These are phyloP conservation scores for Ramphastos sulfuratus DNA, from an alignment of 2,113 vertebrate species.

Conservation along the genomic window DNA sequence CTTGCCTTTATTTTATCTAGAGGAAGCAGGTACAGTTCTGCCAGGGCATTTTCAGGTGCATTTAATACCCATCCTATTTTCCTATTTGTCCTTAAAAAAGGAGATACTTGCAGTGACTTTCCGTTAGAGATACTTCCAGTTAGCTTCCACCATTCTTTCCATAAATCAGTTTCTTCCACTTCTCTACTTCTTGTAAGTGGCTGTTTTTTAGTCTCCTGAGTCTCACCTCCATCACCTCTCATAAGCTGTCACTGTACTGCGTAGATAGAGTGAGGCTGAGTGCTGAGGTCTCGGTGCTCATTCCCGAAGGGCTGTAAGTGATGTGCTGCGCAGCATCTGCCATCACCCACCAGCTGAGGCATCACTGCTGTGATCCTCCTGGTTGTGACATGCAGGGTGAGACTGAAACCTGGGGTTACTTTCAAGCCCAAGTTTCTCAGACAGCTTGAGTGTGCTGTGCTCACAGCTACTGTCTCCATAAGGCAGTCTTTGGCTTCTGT, in stretches of 20 bases:
- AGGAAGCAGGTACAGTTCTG: not conserved
- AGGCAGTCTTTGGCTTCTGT: not conserved
- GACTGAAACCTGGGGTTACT: not conserved
- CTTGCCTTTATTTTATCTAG: not conserved
- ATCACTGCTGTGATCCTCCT: not conserved
- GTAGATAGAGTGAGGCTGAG: not conserved
- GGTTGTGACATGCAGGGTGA: not conserved
- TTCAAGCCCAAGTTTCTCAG: constrained; percentile 1
- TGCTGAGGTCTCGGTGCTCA: not conserved
- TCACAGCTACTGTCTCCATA: not conserved
- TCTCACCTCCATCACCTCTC: not conserved
- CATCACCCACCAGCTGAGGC: not conserved
- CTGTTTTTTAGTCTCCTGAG: rapidly evolving
- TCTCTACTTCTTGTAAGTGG: not conserved
- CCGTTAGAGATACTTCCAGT: not conserved
- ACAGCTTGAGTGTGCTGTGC: not conserved
- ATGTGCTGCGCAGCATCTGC: not conserved
- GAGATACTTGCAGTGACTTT: not conserved
- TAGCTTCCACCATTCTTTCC: not conserved
- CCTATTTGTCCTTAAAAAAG: not conserved
- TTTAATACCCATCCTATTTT: not conserved
- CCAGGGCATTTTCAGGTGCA: not conserved
- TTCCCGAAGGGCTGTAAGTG: not conserved
- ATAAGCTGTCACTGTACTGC: not conserved
- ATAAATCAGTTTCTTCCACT: not conserved